Percentiles rank a stretch among this genome's conserved stretches.
These are phyloP conservation scores for Buphagus erythrorhynchus DNA, from an alignment of 2,797 vertebrate genomes.

Conservation along the genomic window DNA sequence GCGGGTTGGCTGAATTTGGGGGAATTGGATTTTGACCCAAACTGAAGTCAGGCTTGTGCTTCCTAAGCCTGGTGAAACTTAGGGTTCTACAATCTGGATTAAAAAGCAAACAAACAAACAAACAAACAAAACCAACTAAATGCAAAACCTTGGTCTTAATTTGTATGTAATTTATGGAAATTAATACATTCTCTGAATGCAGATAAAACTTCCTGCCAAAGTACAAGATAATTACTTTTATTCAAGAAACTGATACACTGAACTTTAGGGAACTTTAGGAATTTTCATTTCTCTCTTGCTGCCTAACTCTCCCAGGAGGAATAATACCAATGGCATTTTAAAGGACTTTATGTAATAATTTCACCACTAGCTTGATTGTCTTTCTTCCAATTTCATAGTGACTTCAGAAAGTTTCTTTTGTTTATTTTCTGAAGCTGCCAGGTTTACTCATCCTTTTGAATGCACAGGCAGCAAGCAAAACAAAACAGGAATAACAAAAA, in stretches of 20 bases:
- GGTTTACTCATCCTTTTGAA: neutral
- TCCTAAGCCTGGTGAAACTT: neutral
- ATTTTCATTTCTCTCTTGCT: neutral
- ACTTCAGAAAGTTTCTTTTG: neutral
- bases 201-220: neutral
- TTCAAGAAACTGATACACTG: neutral
- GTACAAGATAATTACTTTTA: neutral
- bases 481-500: neutral
- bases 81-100: neutral
- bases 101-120: neutral
- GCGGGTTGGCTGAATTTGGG: rapidly evolving
- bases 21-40: neutral
- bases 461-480: neutral
- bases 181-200: neutral
- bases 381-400: neutral
- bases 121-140: neutral
- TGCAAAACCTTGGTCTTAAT: neutral
- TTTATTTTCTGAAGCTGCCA: neutral
- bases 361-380: neutral
- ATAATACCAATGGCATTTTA: neutral
- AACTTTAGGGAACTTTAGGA: neutral
- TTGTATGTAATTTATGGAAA: neutral
- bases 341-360: neutral
- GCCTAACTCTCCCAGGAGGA: neutral
- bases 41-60: neutral